Evolutionary conservation across 2,113 vertebrate genomes (phyloP).

Genomic region (Entomyzon cyanotis): DNA sequence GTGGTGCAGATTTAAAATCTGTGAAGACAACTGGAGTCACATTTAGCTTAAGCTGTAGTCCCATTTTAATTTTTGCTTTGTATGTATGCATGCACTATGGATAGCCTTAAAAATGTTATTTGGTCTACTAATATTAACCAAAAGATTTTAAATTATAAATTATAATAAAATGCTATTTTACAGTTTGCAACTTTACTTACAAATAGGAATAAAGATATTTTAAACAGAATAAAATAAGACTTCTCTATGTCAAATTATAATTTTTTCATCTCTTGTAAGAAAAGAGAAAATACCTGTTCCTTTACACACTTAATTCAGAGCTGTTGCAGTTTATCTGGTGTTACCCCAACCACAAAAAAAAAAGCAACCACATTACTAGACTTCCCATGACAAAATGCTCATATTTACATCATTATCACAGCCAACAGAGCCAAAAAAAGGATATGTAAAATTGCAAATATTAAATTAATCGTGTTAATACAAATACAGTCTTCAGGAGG

Average conservation of each 20-base stretch:
- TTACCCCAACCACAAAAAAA: background rate
- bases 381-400: background rate
- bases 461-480: background rate
- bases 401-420: background rate
- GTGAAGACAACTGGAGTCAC: background rate
- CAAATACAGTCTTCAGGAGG: background rate
- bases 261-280: background rate
- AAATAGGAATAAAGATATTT: background rate
- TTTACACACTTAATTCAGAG: background rate
- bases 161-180: background rate
- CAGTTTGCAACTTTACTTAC: background rate
- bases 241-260: background rate
- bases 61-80: background rate
- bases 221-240: background rate
- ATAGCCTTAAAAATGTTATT: background rate
- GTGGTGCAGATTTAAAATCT: background rate
- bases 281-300: background rate
- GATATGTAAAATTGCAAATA: background rate
- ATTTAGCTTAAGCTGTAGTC: background rate
- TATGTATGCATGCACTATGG: fast-evolving
- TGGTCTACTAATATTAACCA: background rate
- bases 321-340: background rate
- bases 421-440: background rate
- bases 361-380: background rate
- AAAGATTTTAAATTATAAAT: background rate